Percentiles rank a stretch among this genome's conserved stretches.
These are phyloP conservation scores for Saturnia japonica DNA, from an alignment of 2,888 invertebrate species.

Conservation along the genomic window DNA sequence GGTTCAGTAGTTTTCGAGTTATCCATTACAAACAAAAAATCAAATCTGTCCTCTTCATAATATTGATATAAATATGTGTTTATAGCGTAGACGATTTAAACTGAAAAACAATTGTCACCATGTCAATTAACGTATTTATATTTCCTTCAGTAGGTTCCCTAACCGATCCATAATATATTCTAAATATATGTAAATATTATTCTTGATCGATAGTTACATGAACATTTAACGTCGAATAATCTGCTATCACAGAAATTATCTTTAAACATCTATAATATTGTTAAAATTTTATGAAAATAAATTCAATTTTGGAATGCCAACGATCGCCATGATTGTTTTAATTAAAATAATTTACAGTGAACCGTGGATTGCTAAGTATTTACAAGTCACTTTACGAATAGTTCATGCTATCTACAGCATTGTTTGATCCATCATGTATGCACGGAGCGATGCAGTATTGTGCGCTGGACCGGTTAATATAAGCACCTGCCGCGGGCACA, in stretches of 20 bases:
- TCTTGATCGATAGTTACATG: not conserved
- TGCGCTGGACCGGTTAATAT: conserved; percentile 24
- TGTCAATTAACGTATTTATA: too few relatives aligned
- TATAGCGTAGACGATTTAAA: too few relatives aligned
- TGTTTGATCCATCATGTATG: conserved; percentile 14
- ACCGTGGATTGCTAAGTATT: conserved; percentile 14
- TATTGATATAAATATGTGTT: too few relatives aligned
- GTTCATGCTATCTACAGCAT: conserved; percentile 14
- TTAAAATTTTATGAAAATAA: not conserved
- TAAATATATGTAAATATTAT: not conserved
- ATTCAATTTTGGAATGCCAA: not conserved
- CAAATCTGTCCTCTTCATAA: too few relatives aligned
- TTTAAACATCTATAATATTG: not conserved
- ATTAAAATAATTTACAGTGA: conserved; percentile 2
- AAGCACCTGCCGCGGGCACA: conserved; percentile 78
- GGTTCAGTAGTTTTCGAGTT: too few relatives aligned
- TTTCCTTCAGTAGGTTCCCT: too few relatives aligned
- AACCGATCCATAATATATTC: not conserved
- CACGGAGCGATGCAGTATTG: conserved; percentile 34
- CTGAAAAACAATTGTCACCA: too few relatives aligned
- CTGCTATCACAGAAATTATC: conserved; percentile 4
- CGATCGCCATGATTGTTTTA: not conserved
- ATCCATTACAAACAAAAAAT: too few relatives aligned
- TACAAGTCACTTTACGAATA: conserved; percentile 17
- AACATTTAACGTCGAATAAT: not conserved